Evolutionary conservation across 2,888 invertebrate genomes (phyloP).

Genomic region (Phengaris alcon): DNA sequence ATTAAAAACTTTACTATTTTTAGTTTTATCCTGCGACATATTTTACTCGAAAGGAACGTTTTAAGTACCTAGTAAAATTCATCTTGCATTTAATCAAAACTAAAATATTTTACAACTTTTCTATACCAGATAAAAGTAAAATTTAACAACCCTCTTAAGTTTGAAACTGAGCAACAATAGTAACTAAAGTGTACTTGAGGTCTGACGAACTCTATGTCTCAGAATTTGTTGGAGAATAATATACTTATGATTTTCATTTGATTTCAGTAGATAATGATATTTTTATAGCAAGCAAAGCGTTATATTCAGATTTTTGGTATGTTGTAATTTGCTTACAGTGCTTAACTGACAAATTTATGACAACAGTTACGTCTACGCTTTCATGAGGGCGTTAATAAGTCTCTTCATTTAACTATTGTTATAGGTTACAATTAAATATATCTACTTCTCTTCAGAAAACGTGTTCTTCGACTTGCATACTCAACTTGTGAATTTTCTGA

Average conservation of each 20-base stretch:
- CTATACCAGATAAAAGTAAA: conserved; percentile 15
- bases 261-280: not conserved
- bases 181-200: conserved; percentile 14
- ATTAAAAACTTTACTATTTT: conserved; percentile 44
- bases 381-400: too few relatives aligned
- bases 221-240: not conserved
- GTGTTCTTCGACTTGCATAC: not conserved
- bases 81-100: conserved; percentile 16
- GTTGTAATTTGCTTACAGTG: too few relatives aligned
- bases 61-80: conserved; percentile 12
- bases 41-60: conserved; percentile 20
- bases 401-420: not conserved
- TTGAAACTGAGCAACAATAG: conserved; percentile 1
- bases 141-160: conserved; percentile 20
- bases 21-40: conserved; percentile 17
- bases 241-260: not conserved
- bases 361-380: too few relatives aligned
- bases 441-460: not conserved
- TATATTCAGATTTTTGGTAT: too few relatives aligned
- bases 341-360: too few relatives aligned
- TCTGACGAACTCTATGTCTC: conserved; percentile 9
- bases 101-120: conserved; percentile 25
- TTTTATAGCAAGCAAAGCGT: not conserved
- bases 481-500: conserved; percentile 18
- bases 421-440: not conserved